Evolutionary conservation across 1,140 invertebrate genomes (phyloP).

Genomic region (Aphelinus certus): DNA sequence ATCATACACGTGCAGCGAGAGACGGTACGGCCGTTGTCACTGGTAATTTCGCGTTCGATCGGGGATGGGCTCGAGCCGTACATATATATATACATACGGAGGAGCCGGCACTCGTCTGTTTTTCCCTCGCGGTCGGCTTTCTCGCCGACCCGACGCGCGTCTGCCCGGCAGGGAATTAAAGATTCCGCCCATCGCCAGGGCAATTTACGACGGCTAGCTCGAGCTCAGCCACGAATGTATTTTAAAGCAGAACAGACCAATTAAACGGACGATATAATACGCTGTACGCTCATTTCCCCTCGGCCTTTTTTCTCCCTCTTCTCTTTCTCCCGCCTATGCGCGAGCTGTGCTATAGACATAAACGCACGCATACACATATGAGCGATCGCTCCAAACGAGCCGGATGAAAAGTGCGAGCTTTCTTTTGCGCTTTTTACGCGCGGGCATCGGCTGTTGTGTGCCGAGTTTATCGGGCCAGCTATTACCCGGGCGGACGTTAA

Average conservation of each 20-base stretch:
- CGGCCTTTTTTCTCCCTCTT: too few species aligned
- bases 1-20: background rate
- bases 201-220: background rate
- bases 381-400: background rate
- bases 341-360: too few species aligned
- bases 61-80: background rate
- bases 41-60: constrained; percentile 4
- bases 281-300: background rate
- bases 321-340: too few species aligned
- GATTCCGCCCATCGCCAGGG: background rate
- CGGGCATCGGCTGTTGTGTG: constrained; percentile 5
- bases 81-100: too few species aligned
- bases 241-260: background rate
- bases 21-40: constrained; percentile 3
- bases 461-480: constrained; percentile 4
- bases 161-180: background rate
- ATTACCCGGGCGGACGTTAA: constrained; percentile 12
- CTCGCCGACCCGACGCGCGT: background rate
- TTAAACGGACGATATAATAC: background rate
- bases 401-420: background rate
- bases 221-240: background rate
- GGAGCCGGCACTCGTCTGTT: too few species aligned
- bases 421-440: background rate
- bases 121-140: too few species aligned
- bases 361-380: too few species aligned